phyloP scores from a whole-genome alignment of 2,113 vertebrate genomes.

The Ardeotis arabs region DNA sequence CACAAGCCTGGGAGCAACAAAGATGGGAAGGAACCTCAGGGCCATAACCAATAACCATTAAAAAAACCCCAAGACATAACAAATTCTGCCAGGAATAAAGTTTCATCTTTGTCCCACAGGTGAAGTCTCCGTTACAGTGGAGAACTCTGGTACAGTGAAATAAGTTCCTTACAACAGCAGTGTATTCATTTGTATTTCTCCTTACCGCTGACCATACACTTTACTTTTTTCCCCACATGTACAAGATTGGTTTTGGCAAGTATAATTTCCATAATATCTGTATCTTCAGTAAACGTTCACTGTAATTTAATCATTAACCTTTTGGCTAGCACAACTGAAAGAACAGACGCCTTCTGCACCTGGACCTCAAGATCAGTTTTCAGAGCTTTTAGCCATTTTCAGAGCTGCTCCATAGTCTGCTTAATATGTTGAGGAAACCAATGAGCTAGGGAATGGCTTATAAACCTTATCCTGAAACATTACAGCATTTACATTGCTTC shows the following conservation, averaged over 20 bases:
- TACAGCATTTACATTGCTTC: neutral
- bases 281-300: neutral
- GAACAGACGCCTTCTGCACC: neutral
- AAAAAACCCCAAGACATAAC: neutral
- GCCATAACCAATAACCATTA: too few relatives aligned
- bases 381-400: neutral
- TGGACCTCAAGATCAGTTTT: neutral
- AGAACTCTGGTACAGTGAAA: neutral
- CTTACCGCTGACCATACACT: neutral
- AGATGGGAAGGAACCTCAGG: neutral
- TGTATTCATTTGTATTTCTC: rapidly evolving
- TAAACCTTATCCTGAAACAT: neutral
- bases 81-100: neutral
- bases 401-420: neutral
- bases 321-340: neutral
- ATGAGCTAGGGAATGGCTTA: neutral
- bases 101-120: neutral
- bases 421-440: neutral
- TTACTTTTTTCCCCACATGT: neutral
- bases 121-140: neutral
- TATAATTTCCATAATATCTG: neutral
- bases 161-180: neutral
- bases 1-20: neutral
- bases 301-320: neutral
- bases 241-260: neutral